Base-by-base conservation (phyloP, 2,797 vertebrate species). In the Falco peregrinus region DNA sequence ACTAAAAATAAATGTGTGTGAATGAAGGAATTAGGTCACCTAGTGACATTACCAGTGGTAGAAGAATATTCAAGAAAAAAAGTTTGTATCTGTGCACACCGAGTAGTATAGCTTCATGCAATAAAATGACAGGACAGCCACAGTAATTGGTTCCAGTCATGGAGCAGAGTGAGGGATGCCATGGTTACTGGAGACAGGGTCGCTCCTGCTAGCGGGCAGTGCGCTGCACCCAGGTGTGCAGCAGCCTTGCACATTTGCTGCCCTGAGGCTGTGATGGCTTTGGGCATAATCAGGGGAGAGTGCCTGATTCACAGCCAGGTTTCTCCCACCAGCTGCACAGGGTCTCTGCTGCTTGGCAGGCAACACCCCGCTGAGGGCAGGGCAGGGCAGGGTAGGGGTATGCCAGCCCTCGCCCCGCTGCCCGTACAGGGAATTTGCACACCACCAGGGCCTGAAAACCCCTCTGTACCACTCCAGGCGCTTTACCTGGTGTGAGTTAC, bases 11-110 rank as follows among this genome's bases (percentile, higher is more conserved):
- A 96, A 93, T 47, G 93, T 78, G 87, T 93, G 89, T 96, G 96
- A 98, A 97, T 97, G 98, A 98, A 98, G 96, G 97, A 98, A 98
- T 97, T 97, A 96, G 98, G 98, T 98, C 97, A 98, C 95, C 93
- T 88, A 93, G 92, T 97, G 97, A 97, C 97, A 98, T 90, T 97
- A 97, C 78, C 6, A 7, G 96, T 87, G 93, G 92, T 54, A 89
- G 92, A 95, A 95, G 96, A 97, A 97, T 47, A 83, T 93, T 97
- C 77, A 82, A 75, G 94, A 64, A 81, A 68, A 86, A 24, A 69
- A 92, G 71, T 90, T 94, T 53, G 5, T 76, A 37, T 73, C 24
- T 70, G 71, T 15, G 48, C 48, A 13, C 77, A 80, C 31, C 5
- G 2, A 71, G 21, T 2, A 43, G 77, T 4, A n/a, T 2, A 31